These are phyloP conservation scores for Myrmophylax atrothorax DNA, from an alignment of 2,113 vertebrate genomes.

Conservation along the genomic window DNA sequence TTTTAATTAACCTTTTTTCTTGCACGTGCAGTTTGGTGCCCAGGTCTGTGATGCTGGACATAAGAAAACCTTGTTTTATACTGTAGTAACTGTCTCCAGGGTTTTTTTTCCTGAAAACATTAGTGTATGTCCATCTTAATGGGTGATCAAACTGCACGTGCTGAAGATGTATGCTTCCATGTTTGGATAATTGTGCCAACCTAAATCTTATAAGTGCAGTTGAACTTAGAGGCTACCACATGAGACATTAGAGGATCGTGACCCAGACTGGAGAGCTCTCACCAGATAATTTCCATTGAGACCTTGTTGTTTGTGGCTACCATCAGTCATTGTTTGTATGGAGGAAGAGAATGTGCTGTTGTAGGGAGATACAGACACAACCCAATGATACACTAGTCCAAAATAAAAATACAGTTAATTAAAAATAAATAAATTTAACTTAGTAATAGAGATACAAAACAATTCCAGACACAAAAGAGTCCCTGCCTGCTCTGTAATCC, in stretches of 20 bases:
- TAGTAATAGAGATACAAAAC: neutral
- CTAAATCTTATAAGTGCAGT: neutral
- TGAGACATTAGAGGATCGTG: neutral
- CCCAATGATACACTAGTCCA: neutral
- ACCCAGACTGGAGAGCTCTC: neutral
- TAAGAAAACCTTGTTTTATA: neutral
- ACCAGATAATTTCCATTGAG: neutral
- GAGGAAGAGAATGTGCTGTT: neutral
- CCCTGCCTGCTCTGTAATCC: neutral
- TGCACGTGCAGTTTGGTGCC: neutral
- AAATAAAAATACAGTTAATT: neutral
- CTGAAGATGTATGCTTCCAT: neutral
- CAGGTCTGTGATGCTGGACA: neutral
- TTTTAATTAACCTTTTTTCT: neutral
- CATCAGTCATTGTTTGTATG: neutral
- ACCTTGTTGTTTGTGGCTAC: neutral
- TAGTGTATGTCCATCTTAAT: neutral
- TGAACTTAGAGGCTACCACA: neutral
- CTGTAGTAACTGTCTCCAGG: neutral
- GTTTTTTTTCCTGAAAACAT: neutral
- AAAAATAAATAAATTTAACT: neutral
- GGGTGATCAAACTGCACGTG: neutral
- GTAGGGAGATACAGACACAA: neutral
- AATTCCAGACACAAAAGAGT: neutral
- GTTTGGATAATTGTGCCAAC: neutral